A percentile compares a stretch with the other conserved stretches of the same genome.
These are phyloP conservation scores for Dynastes grantii DNA, from an alignment of 2,888 invertebrate genomes.

Conservation along the genomic window DNA sequence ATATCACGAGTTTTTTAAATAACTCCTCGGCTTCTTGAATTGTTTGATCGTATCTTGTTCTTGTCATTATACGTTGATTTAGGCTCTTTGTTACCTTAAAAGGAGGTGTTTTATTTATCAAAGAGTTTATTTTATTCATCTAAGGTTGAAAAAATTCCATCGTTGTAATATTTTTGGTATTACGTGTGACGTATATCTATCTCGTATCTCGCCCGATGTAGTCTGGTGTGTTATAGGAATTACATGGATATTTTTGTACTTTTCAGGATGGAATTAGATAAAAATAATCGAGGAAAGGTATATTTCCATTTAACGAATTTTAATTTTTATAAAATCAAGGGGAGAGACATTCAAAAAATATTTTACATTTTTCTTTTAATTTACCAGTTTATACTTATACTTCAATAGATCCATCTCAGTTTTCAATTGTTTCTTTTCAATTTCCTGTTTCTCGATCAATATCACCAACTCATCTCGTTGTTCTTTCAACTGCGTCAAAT, in stretches of 20 bases:
- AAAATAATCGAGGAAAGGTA: too few relatives aligned
- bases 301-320: too few relatives aligned
- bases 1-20: constrained; percentile 62
- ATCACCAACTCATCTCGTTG: constrained; percentile 63
- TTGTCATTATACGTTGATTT: constrained; percentile 62
- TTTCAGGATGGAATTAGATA: too few relatives aligned
- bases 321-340: too few relatives aligned
- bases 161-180: constrained; percentile 1
- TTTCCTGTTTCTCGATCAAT: constrained; percentile 64
- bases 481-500: constrained; percentile 60
- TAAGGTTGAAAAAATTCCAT: too few relatives aligned
- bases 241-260: too few relatives aligned
- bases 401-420: constrained; percentile 64
- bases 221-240: too few relatives aligned
- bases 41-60: constrained; percentile 63
- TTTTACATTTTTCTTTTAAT: too few relatives aligned
- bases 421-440: constrained; percentile 62
- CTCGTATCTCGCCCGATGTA: too few relatives aligned
- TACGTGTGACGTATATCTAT: neutral
- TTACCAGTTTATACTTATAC: constrained; percentile 65
- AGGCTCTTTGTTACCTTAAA: constrained; percentile 62
- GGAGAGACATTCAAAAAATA: too few relatives aligned
- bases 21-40: constrained; percentile 63
- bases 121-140: too few relatives aligned
- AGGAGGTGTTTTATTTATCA: too few relatives aligned